Evolutionary conservation across 2,888 invertebrate species (phyloP).

Genomic region (Ophion costatus): DNA sequence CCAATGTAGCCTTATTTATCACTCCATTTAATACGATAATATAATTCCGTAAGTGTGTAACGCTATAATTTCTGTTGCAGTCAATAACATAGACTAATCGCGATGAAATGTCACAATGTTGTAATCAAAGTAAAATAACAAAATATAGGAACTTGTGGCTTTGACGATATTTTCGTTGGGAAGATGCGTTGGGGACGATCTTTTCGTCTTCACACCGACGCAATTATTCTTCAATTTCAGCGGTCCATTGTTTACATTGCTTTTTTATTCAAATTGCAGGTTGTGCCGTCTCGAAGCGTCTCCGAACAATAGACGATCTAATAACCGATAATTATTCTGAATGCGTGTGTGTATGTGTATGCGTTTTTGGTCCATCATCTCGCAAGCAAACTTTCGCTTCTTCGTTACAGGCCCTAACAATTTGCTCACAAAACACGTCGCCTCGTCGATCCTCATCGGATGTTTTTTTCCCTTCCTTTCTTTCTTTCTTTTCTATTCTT

Average conservation of each 20-base stretch:
- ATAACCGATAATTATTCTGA: conserved; percentile 6
- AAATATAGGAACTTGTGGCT: too few relatives aligned
- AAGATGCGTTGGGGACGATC: background rate
- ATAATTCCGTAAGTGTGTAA: too few relatives aligned
- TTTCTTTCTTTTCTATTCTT: background rate
- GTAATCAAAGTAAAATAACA: too few relatives aligned
- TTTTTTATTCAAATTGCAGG: conserved; percentile 13
- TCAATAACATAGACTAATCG: too few relatives aligned
- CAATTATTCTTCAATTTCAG: background rate
- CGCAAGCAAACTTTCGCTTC: conserved; percentile 10
- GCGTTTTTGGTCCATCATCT: conserved; percentile 11
- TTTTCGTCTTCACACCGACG: background rate
- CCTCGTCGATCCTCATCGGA: conserved; percentile 21
- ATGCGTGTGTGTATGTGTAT: background rate
- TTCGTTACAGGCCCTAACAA: conserved; percentile 20
- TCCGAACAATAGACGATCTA: background rate
- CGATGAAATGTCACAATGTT: too few relatives aligned
- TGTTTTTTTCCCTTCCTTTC: background rate
- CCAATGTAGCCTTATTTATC: too few relatives aligned
- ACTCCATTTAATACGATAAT: too few relatives aligned
- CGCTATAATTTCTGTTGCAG: too few relatives aligned
- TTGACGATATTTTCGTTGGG: background rate
- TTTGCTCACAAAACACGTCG: conserved; percentile 34
- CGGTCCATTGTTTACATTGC: background rate
- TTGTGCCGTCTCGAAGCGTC: background rate